Evolutionary conservation across 2,888 invertebrate species (phyloP).

Genomic region (Pachydiplax longipennis): DNA sequence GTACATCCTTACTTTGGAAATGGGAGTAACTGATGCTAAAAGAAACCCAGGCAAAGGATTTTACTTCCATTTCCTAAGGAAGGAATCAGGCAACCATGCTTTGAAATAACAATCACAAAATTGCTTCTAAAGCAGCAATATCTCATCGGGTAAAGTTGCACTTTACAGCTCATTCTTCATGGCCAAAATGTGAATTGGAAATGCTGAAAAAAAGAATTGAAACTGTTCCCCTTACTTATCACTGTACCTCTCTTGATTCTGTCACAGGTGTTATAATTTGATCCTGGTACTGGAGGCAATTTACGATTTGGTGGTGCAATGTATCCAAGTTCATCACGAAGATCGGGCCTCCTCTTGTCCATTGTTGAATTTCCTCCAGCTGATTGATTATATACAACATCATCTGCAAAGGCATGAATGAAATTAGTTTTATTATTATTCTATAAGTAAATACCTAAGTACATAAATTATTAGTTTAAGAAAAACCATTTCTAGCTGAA

Average conservation of each 20-base stretch:
- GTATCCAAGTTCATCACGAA: conserved; percentile 89
- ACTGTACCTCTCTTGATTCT: conserved; percentile 92
- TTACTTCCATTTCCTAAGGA: not conserved
- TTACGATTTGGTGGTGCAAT: conserved; percentile 93
- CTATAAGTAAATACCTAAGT: not conserved
- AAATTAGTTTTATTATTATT: not conserved
- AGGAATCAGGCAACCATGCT: conserved; percentile 40
- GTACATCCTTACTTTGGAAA: conserved; percentile 19
- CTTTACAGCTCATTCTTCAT: conserved; percentile 41
- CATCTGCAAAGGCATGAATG: conserved; percentile 67
- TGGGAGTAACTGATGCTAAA: not conserved
- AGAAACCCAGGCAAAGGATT: not conserved
- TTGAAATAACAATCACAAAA: conserved; percentile 12
- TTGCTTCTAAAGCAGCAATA: conserved; percentile 15
- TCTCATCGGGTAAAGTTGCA: not conserved
- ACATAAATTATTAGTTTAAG: not conserved
- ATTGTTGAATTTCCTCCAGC: conserved; percentile 72
- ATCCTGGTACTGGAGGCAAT: conserved; percentile 89
- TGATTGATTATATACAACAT: conserved; percentile 90
- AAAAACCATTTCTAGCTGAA: too few relatives aligned
- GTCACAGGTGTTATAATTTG: conserved; percentile 93
- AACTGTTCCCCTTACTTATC: conserved; percentile 75
- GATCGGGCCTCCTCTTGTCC: conserved; percentile 82
- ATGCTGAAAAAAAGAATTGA: conserved; percentile 17
- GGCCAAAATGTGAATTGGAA: conserved; percentile 18